Conservation (phyloP, 2,113 vertebrate genomes). For the Ascaphus truei region DNA sequence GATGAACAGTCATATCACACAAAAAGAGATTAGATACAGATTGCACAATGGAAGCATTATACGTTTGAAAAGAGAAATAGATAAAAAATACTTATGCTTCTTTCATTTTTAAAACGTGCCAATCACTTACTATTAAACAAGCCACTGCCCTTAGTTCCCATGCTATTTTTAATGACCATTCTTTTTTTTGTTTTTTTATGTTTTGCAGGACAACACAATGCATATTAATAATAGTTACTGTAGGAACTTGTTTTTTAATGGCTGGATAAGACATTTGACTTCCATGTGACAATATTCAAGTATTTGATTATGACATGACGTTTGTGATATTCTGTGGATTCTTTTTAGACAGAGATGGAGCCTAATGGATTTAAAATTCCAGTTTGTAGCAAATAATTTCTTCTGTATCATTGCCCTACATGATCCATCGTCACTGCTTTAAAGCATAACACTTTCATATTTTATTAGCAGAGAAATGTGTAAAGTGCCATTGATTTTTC, state of each 20-base stretch:
- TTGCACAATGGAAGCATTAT: too few relatives aligned
- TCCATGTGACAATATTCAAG: constrained; percentile 45
- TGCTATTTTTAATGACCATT: too few relatives aligned
- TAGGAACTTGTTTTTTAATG: constrained; percentile 34
- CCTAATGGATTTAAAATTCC: not conserved
- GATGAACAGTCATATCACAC: too few relatives aligned
- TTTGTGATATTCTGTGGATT: constrained; percentile 12
- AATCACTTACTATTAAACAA: too few relatives aligned
- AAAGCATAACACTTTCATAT: constrained; percentile 16
- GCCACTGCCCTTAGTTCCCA: too few relatives aligned
- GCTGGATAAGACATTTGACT: constrained; percentile 47
- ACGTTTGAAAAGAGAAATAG: too few relatives aligned
- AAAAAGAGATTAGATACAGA: too few relatives aligned
- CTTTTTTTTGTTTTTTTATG: too few relatives aligned
- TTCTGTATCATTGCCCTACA: not conserved
- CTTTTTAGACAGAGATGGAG: not conserved
- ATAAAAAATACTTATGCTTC: too few relatives aligned
- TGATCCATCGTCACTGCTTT: not conserved
- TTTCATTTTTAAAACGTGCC: too few relatives aligned
- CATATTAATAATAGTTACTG: constrained; percentile 34
- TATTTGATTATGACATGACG: constrained; percentile 35
- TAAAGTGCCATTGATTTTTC: constrained; percentile 5
- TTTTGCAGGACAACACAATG: constrained; percentile 46
- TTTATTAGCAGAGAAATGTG: constrained; percentile 29
- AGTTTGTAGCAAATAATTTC: not conserved